Base-by-base conservation (phyloP, 2,888 invertebrate species). In the Nymphalis polychloros region DNA sequence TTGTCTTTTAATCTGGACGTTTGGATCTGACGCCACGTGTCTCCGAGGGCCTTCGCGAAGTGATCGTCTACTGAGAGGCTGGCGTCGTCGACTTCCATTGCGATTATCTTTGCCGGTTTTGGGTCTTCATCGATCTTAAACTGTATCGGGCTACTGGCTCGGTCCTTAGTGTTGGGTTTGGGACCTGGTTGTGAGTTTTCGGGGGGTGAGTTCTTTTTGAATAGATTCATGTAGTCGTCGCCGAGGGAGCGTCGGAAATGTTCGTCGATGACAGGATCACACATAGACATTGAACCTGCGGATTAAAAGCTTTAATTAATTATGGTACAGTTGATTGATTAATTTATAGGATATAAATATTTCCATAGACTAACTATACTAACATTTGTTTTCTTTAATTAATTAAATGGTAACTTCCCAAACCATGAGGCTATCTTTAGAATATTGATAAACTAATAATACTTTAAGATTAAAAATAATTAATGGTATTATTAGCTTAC, bases 231-330 rank as follows among this genome's bases (percentile, higher is more conserved):
- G 90, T 96, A 96, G 84, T 96, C 95, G 77, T 96, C 95, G 68
- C 98, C 98, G 73, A 98, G 93, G 1, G 98, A 98, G 72, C 98
- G 95, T 67, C 98, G 94, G 90, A 98, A 98, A 89, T 98, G 98
- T 84, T 98, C 98, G 89, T 98, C 98, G 81, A 98, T 98, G 67
- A 97, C 97, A 16, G 97, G 97, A 87, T 98, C 98, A 88, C 97
- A 96, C 94, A 95, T 95, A 17, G 95, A 95, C 84, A 95, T 94
- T 50, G 94, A 94, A 79, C 95, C 96, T 95, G 88, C 0, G 47
- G 59, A 60, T 53, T 6, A 20, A 60, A 48, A 20, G 53, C 41
- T 10, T 4, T 4, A 13, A 41, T 41, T 13, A 41, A 13, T 41
- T 2, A 41, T 41, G 3, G 4, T 4, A 41, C 41, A 10, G 13